These are phyloP conservation scores for Cephalotes varians DNA, from an alignment of 2,888 invertebrate species.

Conservation along the genomic window DNA sequence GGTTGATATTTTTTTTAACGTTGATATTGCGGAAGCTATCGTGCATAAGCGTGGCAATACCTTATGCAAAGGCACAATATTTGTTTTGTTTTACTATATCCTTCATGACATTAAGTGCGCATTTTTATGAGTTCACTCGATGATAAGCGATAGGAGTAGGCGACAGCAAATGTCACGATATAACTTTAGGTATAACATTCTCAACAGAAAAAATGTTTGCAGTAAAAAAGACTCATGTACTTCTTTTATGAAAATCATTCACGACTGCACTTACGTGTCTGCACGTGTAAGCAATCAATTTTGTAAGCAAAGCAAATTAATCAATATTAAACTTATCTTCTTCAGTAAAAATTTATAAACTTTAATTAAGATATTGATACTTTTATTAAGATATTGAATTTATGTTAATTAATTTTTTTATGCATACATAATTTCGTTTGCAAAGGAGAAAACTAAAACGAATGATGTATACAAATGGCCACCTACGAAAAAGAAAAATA, in stretches of 20 bases:
- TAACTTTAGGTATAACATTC: neutral
- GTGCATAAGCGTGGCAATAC: neutral
- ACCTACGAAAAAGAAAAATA: constrained; percentile 6
- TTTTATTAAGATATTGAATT: neutral
- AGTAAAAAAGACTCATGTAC: neutral
- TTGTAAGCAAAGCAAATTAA: neutral
- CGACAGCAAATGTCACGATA: constrained; percentile 25
- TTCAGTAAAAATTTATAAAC: neutral
- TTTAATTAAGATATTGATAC: no score
- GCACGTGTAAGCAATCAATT: no score
- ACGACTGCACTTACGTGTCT: neutral
- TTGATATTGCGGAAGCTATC: neutral
- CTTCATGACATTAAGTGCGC: constrained; percentile 2
- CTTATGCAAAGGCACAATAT: neutral
- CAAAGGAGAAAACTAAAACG: neutral
- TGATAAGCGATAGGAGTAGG: neutral
- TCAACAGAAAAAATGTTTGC: constrained; percentile 7
- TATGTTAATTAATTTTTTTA: neutral
- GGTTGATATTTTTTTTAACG: neutral
- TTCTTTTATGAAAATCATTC: neutral
- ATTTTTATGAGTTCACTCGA: constrained; percentile 26
- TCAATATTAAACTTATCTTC: neutral
- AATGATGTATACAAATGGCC: neutral
- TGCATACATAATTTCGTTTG: neutral
- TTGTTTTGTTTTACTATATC: neutral